phyloP scores from a whole-genome alignment of 92 coral and sea anemone species.

The Chrysogorgia sp. region DNA sequence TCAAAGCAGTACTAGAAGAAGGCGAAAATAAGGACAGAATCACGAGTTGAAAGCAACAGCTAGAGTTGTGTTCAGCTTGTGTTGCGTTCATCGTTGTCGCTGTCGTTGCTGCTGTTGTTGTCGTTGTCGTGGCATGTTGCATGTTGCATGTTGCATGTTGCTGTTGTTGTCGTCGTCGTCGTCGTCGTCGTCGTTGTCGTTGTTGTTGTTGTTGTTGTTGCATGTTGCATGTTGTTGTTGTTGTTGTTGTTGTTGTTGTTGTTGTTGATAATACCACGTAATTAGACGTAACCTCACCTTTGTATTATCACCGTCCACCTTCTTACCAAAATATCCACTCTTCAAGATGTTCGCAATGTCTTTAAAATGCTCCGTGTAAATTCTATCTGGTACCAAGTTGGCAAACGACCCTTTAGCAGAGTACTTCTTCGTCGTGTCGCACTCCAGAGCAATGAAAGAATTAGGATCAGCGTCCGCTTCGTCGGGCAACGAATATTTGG shows the following conservation, averaged over 20 bases:
- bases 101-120: neutral
- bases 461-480: conserved; percentile 75
- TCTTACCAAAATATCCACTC: conserved; percentile 85
- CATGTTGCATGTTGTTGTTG: neutral
- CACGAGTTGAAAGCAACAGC: no score
- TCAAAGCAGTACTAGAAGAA: conserved; percentile 78
- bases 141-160: no score
- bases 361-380: conserved; percentile 59
- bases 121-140: no score
- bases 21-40: neutral
- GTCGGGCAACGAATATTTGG: conserved; percentile 65
- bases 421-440: conserved; percentile 77
- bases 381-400: conserved; percentile 62
- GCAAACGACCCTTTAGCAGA: conserved; percentile 68
- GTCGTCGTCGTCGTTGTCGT: neutral
- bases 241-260: neutral
- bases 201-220: neutral
- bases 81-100: neutral
- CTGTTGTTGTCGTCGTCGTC: no score
- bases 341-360: conserved; percentile 68
- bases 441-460: conserved; percentile 83
- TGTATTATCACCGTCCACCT: conserved; percentile 70
- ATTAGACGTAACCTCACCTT: conserved; percentile 31
- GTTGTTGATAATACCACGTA: neutral
- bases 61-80: no score